phyloP scores from a whole-genome alignment of 35 echinoderm and acorn worm genomes.

The Nesometra sesokonis region DNA sequence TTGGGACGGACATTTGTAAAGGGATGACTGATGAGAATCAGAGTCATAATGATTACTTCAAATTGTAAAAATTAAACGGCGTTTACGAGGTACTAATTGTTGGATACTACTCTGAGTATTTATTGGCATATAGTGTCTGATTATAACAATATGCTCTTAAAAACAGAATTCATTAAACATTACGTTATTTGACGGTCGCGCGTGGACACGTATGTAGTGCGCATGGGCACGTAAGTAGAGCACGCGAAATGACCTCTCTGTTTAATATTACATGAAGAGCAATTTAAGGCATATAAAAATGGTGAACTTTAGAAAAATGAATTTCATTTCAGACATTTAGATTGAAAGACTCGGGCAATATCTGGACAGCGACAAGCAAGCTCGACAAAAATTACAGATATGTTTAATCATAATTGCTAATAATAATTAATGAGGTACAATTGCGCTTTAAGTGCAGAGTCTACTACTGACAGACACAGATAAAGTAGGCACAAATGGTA shows the following conservation, averaged over 20 bases:
- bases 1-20: neutral
- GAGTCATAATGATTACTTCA: neutral
- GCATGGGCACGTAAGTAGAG: neutral
- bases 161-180: neutral
- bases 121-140: neutral
- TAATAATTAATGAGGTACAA: too few species aligned
- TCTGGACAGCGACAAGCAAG: too few species aligned
- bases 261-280: neutral
- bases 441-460: too few species aligned
- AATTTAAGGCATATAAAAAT: neutral
- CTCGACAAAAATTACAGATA: too few species aligned
- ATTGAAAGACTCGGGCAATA: too few species aligned
- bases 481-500: too few species aligned
- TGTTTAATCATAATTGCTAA: too few species aligned
- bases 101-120: neutral
- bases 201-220: neutral
- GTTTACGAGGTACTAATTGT: neutral
- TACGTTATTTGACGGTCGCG: neutral
- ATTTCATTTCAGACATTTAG: too few species aligned
- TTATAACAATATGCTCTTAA: neutral
- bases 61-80: neutral
- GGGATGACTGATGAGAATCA: neutral
- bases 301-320: neutral
- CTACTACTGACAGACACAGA: too few species aligned
- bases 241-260: neutral